Evolutionary conservation across 2,888 invertebrate genomes (phyloP), one percentile per base, ranked within the genome.

Genomic region (Nymphalis c-album): DNA sequence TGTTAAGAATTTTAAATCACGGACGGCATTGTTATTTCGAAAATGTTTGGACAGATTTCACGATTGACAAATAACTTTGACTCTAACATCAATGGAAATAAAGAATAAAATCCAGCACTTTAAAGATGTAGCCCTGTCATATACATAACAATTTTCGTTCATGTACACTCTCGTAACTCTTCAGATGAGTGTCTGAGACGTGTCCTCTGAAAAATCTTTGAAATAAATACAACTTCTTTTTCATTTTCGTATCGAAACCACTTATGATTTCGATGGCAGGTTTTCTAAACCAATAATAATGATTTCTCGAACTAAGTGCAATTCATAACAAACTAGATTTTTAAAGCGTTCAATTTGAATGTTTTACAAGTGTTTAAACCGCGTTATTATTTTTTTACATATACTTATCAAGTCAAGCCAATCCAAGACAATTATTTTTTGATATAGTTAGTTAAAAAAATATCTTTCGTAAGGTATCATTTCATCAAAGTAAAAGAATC

Each of bases 141-240:
- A 53, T 31, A 20, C 76, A 77, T 78, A 74, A 75, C 75, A 77
- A 78, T 77, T 84, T 82, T 80, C 80, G 77, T 82, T 82, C 81
- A 79, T 81, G 78, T 81, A 78, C 83, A 81, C 82, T 83, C 80
- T 77, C 75, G 79, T 77, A 80, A 81, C 82, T 83, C 85, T 87
- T 80, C 80, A 85, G 84, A 84, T 82, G 83, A 86, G 87, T 83
- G 83, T 83, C 84, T 77, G 79, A 82, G 80, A 80, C 79, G 80
- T 80, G 78, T 79, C 79, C 78, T 78, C 80, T 79, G 69, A 69
- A 40, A 74, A 71, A 69, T 61, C 69, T 71, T 55, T 63, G 67
- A 63, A 69, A 73, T 67, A 68, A 72, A 73, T 70, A 66, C 70
- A 66, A 62, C 63, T 69, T 68, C 72, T 74, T 73, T 72, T 68